Percentiles rank a stretch among this genome's conserved stretches.
phyloP scores from a whole-genome alignment of 2,113 vertebrate species.

The Astur gentilis region DNA sequence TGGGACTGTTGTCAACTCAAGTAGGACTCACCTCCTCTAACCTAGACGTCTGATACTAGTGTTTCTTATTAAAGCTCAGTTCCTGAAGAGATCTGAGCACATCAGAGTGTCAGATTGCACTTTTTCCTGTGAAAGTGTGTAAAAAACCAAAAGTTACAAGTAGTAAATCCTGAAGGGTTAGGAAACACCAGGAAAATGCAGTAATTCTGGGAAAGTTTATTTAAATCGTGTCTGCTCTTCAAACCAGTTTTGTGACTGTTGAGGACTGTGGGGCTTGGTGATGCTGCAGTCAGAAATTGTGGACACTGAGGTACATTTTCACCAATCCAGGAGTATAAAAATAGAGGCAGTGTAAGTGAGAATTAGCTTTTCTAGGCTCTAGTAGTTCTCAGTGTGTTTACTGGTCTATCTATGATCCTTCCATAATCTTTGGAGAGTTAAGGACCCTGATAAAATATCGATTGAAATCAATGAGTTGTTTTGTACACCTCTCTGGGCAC shows the following conservation, averaged over 20 bases:
- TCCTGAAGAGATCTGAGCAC: background rate
- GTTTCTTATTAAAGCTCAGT: background rate
- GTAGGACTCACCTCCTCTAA: background rate
- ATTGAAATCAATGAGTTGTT: background rate
- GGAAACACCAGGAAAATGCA: background rate
- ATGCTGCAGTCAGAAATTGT: background rate
- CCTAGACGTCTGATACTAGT: background rate
- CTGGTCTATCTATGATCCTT: background rate
- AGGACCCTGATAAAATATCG: background rate
- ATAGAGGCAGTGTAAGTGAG: background rate
- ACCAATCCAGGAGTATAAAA: background rate
- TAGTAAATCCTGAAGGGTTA: background rate
- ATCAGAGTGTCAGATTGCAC: background rate
- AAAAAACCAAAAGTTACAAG: background rate
- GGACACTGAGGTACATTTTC: background rate
- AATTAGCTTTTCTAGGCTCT: background rate
- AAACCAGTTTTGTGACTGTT: background rate
- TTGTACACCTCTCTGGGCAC: background rate
- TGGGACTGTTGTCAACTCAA: background rate
- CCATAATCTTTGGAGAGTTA: background rate
- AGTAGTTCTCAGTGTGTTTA: background rate
- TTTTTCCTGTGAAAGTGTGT: background rate
- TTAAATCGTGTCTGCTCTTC: background rate
- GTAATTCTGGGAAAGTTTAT: background rate
- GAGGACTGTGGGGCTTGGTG: background rate